Base-by-base conservation (phyloP, 2,797 vertebrate genomes). In the Chaenodraco wilsoni region DNA sequence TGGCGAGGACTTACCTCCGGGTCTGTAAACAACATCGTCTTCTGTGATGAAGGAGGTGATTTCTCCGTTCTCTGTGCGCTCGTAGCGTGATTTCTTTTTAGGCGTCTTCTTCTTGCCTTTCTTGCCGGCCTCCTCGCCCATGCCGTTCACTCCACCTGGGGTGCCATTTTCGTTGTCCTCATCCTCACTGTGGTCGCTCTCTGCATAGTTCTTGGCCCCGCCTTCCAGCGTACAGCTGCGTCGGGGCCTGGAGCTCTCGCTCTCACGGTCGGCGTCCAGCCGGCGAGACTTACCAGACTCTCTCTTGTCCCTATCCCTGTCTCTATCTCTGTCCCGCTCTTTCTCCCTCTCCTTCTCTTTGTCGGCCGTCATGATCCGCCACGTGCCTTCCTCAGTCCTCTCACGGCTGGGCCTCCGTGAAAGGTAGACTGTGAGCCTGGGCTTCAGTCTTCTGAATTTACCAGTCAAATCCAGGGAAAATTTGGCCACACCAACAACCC, bases 391-490 rank as follows among this genome's bases (percentile, higher is more conserved):
- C 97, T 99, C 98, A 97, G 98, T 99, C 98, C 98, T 99, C 98
- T 99, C 98, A 99, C 98, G 98, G 98, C 98, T 99, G 94, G 98
- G 98, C 98, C 98, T 99, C 98, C 98, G 98, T 99, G 98, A 99
- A 99, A 99, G 98, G 98, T 99, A 99, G 98, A 99, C 98, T 96
- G 98, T 99, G 93, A 99, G 97, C 97, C 98, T 98, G 98, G 98
- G 98, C 98, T 99, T 99, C 98, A 99, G 98, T 99, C 98, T 99
- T 99, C 98, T 99, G 97, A 99, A 99, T 99, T 98, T 98, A 96
- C 95, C 95, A 96, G 96, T 96, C 98, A 98, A 97, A 97, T 97
- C 96, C 96, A 99, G 96, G 96, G 95, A 99, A 97, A 99, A 99
- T 98, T 96, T 94, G 92, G 96, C 98, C 98, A 97, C 98, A 97